These are phyloP conservation scores for Mamestra configurata DNA, from an alignment of 1,140 invertebrate genomes.

Conservation along the genomic window DNA sequence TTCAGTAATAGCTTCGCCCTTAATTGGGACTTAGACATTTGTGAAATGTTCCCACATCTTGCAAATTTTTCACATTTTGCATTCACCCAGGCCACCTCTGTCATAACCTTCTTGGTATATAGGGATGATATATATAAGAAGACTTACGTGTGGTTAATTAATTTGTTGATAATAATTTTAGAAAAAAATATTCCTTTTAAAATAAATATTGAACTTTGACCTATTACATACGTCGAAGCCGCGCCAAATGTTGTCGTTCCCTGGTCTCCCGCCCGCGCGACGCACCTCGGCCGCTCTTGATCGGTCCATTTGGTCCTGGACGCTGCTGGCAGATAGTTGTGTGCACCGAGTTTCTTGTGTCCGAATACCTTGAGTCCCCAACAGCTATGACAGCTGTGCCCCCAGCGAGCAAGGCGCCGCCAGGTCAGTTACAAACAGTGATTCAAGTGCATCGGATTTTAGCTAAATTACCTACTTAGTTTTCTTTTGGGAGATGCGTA, in stretches of 20 bases:
- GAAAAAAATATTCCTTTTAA: not conserved
- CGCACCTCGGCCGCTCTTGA: not conserved
- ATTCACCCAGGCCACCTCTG: too few species aligned
- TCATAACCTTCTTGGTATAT: too few species aligned
- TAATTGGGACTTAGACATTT: too few species aligned
- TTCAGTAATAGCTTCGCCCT: too few species aligned
- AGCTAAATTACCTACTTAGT: not conserved
- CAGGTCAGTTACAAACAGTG: not conserved
- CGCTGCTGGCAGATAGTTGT: not conserved
- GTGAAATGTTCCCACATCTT: too few species aligned
- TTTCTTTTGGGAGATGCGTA: not conserved
- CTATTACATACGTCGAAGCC: not conserved
- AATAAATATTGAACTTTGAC: slow-evolving; percentile 18
- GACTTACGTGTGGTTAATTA: too few species aligned
- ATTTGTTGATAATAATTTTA: not conserved
- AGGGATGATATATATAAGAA: too few species aligned
- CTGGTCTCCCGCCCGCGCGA: slow-evolving; percentile 1
- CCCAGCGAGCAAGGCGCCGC: not conserved
- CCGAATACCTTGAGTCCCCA: not conserved
- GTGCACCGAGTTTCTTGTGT: not conserved
- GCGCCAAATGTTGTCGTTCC: not conserved
- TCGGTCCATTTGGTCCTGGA: slow-evolving; percentile 21
- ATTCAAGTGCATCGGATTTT: not conserved
- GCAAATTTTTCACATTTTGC: too few species aligned
- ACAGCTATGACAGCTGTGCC: not conserved